Base-by-base conservation (phyloP, 92 coral and sea anemone species). In the Ricordea florida region DNA sequence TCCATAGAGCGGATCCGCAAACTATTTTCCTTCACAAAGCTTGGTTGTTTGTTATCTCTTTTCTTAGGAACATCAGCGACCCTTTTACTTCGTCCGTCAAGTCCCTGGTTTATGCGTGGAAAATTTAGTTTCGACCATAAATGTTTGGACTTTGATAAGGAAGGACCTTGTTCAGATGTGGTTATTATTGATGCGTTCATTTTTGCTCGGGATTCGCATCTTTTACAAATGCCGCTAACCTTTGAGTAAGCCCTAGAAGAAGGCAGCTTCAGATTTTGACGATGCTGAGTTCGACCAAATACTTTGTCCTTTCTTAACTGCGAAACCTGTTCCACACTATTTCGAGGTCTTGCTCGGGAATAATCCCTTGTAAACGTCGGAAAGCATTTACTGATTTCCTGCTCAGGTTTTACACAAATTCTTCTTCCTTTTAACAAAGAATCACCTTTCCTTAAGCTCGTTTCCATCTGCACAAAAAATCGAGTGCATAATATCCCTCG, bases 1-100 rank as follows among this genome's bases (percentile, higher is more conserved):
- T 70, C 65, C 77, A 55, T 56, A 4, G 50, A 55, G 41, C 77
- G 42, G 42, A 70, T 53, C 14, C 10, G 53, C 53, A 70, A 15
- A 53, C 77, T 70, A 10, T 53, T 40, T 36, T 70, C 77, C 8
- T 37, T 20, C 53, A 53, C 42, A 38, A 70, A 18, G 3, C 21
- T 70, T 37, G 55, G 29, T n/a, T n/a, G n/a, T 29, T 52, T 38
- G 0, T 53, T 55, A 7, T 30, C 20, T 17, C 41, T 38, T 9
- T 53, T 38, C 21, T 70, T 35, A 33, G 42, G 13, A 28, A 53
- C 53, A 20, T 53, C 52, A 6, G 56, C n/a, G n/a, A n/a, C n/a
- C n/a, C n/a, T n/a, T n/a, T n/a, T n/a, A n/a, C n/a, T n/a, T n/a
- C n/a, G n/a, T n/a, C n/a, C n/a, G n/a, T n/a, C n/a, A n/a, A n/a